Evolutionary conservation across 2,113 vertebrate genomes (phyloP), one percentile per base, ranked within the genome.

Genomic region (Cepphus grylle): DNA sequence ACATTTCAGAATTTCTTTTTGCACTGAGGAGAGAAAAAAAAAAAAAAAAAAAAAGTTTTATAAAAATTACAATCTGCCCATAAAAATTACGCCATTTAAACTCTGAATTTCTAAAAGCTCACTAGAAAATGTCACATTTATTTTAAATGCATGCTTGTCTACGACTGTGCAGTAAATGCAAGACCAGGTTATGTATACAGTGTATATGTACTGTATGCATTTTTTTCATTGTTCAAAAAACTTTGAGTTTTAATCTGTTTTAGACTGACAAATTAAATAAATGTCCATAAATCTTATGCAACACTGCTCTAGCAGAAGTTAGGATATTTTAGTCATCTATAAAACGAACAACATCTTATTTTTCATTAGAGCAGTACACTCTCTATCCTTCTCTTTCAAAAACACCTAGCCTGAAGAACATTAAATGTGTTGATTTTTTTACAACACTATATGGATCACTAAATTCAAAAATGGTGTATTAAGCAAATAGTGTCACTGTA

Each of bases 181-280:
- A 55, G 34, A 63, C 5, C 3, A 63, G 19, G 42, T 55, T 81
- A 49, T 14, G 7, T 47, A 49, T 20, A 29, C 2, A 50, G 5
- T 32, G 7, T 21, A 63, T 1, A 43, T 0, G 4, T 27, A 43
- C 2, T 25, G 8, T 25, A 29, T 52, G 19, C 3, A 32, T 22
- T 47, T 70, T 15, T 81, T 76, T 45, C 6, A 56, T 61, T 7
- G 0, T 40, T 72, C 17, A 69, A 70, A 82, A 15, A 30, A 8
- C 10, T 58, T n/a, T 38, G 11, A 34, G 5, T 2, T 29, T 66
- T 93, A 79, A 3, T 56, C 62, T 65, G 2, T 0, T 83, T 94
- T 71, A 69, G 30, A 83, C 25, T 34, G 3, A 38, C 3, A 91
- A 81, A 50, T 11, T 43, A 36, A 73, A 63, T 36, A 69, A 56